phyloP scores from a whole-genome alignment of 2,797 vertebrate genomes.

The Prionace glauca region DNA sequence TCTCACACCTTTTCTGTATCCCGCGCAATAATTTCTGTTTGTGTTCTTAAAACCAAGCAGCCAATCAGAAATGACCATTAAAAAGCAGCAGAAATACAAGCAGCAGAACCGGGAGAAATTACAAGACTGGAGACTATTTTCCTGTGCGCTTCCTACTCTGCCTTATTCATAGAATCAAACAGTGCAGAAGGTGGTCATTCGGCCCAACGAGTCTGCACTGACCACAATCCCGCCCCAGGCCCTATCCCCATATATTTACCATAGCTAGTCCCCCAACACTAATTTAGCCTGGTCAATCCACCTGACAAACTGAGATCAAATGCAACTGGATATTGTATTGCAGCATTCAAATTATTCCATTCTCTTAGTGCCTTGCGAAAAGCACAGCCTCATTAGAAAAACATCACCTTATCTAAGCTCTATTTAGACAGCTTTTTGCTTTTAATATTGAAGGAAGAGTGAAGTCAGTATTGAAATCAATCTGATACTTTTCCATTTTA shows the following conservation, averaged over 20 bases:
- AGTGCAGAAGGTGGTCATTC: too few species aligned
- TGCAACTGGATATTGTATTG: background rate
- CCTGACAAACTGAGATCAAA: background rate
- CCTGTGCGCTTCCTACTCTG: background rate
- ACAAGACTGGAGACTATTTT: background rate
- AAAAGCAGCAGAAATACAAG: background rate
- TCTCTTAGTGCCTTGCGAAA: background rate
- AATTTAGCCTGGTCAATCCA: too few species aligned
- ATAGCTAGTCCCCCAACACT: too few species aligned
- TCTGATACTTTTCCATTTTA: background rate
- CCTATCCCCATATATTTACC: too few species aligned
- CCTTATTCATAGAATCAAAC: background rate
- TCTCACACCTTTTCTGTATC: background rate
- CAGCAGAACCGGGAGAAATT: background rate
- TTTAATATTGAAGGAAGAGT: background rate
- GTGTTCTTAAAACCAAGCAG: background rate
- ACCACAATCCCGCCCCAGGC: too few species aligned
- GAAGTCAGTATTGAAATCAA: background rate
- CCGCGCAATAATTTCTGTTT: background rate
- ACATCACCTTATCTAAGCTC: background rate
- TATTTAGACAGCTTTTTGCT: background rate
- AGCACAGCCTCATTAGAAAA: background rate
- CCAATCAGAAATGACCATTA: background rate
- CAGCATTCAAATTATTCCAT: background rate
- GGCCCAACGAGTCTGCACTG: too few species aligned